A percentile compares a stretch with the other conserved stretches of the same genome.
phyloP scores from a whole-genome alignment of 2,888 invertebrate genomes.

The Dorcus parallelipipedus region DNA sequence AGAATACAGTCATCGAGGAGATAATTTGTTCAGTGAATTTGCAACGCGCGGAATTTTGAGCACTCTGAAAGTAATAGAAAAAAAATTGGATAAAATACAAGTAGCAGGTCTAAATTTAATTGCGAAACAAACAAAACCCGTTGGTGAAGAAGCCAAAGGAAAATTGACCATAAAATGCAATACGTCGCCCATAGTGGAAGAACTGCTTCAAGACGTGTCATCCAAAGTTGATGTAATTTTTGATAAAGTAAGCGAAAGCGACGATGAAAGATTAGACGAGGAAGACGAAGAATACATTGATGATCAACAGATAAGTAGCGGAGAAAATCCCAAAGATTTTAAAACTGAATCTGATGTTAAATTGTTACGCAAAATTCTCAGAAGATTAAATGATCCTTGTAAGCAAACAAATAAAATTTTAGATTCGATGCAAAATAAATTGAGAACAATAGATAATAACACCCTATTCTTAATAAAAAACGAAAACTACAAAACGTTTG shows the following conservation, averaged over 20 bases:
- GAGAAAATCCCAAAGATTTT: conserved; percentile 18
- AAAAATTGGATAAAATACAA: conserved; percentile 40
- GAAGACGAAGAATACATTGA: conserved; percentile 30
- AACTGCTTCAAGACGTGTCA: conserved; percentile 44
- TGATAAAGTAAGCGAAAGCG: conserved; percentile 38
- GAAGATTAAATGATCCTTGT: conserved; percentile 33
- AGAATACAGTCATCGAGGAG: conserved; percentile 26
- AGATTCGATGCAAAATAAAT: conserved; percentile 37
- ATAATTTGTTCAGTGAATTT: conserved; percentile 44
- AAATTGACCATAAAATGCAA: conserved; percentile 40
- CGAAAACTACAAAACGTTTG: too few relatives aligned
- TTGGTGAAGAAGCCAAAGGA: conserved; percentile 25
- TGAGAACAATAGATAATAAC: conserved; percentile 38
- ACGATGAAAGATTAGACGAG: conserved; percentile 30
- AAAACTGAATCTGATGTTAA: conserved; percentile 23
- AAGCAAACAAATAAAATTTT: conserved; percentile 37
- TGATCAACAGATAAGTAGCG: conserved; percentile 26
- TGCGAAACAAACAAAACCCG: conserved; percentile 23
- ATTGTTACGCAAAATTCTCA: conserved; percentile 30
- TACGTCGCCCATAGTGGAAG: conserved; percentile 40
- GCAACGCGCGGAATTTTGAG: conserved; percentile 46
- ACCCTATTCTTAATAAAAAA: conserved; percentile 17
- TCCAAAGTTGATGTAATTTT: conserved; percentile 49
- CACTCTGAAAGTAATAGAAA: conserved; percentile 43
- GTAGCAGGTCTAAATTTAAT: conserved; percentile 18